Conservation (phyloP, 2,888 invertebrate species). For the Pocota personata region DNA sequence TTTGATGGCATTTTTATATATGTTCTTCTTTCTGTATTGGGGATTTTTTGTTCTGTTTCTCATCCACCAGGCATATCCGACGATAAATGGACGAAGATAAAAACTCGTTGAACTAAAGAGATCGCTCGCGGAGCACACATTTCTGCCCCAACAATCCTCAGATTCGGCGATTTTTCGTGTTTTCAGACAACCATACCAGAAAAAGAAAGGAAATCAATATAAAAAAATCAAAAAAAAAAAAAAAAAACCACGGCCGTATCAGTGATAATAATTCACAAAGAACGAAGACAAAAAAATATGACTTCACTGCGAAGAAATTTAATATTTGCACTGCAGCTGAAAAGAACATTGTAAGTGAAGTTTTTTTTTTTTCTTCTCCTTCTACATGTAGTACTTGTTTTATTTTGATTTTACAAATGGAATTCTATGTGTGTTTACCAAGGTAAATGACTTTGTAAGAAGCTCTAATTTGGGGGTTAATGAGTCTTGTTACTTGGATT, state of each 20-base stretch:
- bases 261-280: conserved; percentile 72
- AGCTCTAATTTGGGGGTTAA: conserved; percentile 52
- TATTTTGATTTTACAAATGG: conserved; percentile 27
- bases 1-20: conserved; percentile 62
- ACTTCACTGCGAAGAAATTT: conserved; percentile 67
- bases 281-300: conserved; percentile 62
- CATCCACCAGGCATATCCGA: conserved; percentile 48
- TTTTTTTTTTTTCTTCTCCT: conserved; percentile 13
- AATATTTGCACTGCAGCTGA: conserved; percentile 59
- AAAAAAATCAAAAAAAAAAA: conserved; percentile 21
- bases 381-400: conserved; percentile 1
- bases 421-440: conserved; percentile 32
- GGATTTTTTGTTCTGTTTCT: conserved; percentile 58
- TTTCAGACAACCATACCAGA: neutral
- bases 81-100: conserved; percentile 60
- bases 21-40: conserved; percentile 65
- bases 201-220: conserved; percentile 55
- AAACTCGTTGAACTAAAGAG: conserved; percentile 51
- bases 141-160: conserved; percentile 21
- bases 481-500: conserved; percentile 9
- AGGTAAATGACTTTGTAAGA: conserved; percentile 64
- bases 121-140: conserved; percentile 1
- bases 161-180: conserved; percentile 1
- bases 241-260: conserved; percentile 32
- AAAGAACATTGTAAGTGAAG: conserved; percentile 63